Percentiles rank a stretch among this genome's conserved stretches.
phyloP scores from a whole-genome alignment of 2,113 vertebrate genomes.

The Cranoglanis bouderius region DNA sequence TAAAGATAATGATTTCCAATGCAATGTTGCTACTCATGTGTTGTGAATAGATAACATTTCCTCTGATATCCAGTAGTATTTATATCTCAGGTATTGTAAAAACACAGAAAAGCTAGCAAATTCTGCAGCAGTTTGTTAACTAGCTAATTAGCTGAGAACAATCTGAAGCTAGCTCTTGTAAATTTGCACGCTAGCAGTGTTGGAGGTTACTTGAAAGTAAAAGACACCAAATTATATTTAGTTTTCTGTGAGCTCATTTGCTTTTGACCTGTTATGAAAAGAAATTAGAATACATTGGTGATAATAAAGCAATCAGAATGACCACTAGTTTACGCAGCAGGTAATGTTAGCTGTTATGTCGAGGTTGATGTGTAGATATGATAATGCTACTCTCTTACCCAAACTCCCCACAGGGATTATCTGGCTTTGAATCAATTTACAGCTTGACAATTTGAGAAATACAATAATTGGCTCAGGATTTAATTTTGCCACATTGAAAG shows the following conservation, averaged over 20 bases:
- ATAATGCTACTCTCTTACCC: not conserved
- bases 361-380: not conserved
- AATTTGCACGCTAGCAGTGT: not conserved
- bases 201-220: not conserved
- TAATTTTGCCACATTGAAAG: not conserved
- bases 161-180: not conserved
- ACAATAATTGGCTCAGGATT: not conserved
- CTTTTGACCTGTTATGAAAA: not conserved
- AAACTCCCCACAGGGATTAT: not conserved
- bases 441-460: not conserved
- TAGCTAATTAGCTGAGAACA: not conserved
- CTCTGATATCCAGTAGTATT: not conserved
- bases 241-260: not conserved
- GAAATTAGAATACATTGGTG: not conserved
- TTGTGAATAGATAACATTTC: not conserved
- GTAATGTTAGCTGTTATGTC: not conserved
- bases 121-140: not conserved
- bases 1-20: constrained; percentile 48
- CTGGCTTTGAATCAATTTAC: not conserved
- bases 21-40: constrained; percentile 18
- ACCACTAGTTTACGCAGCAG: not conserved
- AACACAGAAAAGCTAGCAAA: not conserved
- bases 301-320: not conserved
- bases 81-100: not conserved
- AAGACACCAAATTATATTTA: not conserved